These are phyloP conservation scores for Hirudo medicinalis DNA, from an alignment of 1,140 invertebrate genomes.

Conservation along the genomic window DNA sequence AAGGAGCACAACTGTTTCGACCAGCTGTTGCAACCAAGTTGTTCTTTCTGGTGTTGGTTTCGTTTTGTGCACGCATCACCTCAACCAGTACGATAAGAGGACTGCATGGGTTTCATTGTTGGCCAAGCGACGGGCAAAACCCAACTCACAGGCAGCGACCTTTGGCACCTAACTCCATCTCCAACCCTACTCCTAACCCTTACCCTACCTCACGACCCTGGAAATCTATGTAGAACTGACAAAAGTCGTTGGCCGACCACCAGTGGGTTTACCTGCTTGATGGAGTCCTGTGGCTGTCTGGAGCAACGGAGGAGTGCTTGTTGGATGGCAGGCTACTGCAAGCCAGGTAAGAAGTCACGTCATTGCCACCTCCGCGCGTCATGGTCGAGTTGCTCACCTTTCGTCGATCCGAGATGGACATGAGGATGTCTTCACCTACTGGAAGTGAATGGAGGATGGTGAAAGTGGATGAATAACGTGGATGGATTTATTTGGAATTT, in stretches of 20 bases:
- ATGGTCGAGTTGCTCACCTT: not conserved
- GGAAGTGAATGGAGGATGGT: not conserved
- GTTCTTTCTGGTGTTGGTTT: not conserved
- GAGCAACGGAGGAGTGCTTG: not conserved
- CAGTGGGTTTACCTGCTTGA: no score
- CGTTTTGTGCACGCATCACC: not conserved
- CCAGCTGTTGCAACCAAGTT: not conserved
- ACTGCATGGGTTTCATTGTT: no score
- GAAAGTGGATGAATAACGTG: not conserved
- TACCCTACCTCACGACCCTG: no score
- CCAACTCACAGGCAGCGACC: no score
- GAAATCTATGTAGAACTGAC: no score
- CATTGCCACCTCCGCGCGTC: not conserved
- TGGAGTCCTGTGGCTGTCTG: not conserved
- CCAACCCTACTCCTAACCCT: no score
- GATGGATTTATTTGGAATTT: not conserved
- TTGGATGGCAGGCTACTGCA: not conserved
- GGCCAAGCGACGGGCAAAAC: no score
- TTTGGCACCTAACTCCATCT: no score
- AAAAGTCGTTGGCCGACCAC: no score
- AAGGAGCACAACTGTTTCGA: not conserved
- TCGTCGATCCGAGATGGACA: not conserved
- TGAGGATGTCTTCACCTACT: conserved; percentile 4
- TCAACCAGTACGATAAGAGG: no score
- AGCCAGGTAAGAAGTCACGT: conserved; percentile 1